Base-by-base conservation (phyloP, 2,113 vertebrate genomes). In the Pteropus alecto region DNA sequence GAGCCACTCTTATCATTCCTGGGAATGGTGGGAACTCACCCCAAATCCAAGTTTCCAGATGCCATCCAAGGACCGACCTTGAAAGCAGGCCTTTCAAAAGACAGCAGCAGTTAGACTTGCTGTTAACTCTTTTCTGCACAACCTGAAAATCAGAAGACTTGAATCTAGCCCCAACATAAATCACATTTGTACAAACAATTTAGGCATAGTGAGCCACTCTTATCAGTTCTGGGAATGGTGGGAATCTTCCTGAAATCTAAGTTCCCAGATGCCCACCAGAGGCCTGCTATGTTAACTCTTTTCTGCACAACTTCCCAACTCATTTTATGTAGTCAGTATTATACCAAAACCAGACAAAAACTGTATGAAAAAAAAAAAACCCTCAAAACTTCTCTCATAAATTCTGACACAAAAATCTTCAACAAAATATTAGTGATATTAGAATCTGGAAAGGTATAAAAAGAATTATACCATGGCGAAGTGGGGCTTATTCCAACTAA, bases 21-120 rank as follows among this genome's bases (percentile, higher is more conserved):
- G 43, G 58, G 65, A 95, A 84, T 67, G 92, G 43, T 51, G 46
- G 43, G 60, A 90, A 77, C 43, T 43, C 38, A 56, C 56, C 51
- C 65, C 60, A 87, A 97, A 97, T 85, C 68, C 68, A 96, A 95
- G 79, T 90, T 91, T 90, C 74, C 88, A 96, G 86, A 94, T 83
- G 54, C 67, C 61, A 92, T 74, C 54, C 16, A 87, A 56, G 54
- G 43, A 74, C 46, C 5, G 4, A 76, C 67, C 19, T 86, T 81
- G 67, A 60, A 84, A 70, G 61, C 33, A 88, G 56, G 60, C 33
- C 73, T 76, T 89, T 63, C 74, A 95, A 96, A 95, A 43, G 61
- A 67, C 6, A 54, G 74, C 24, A 76, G 35, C 24, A 76, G 35
- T 85, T 33, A 58, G 26, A 38, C 73, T 46, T 90, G 61, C 35